Evolutionary conservation across 2,888 invertebrate genomes (phyloP), one percentile per base, ranked within the genome.

Genomic region (Phragmatobia fuliginosa): DNA sequence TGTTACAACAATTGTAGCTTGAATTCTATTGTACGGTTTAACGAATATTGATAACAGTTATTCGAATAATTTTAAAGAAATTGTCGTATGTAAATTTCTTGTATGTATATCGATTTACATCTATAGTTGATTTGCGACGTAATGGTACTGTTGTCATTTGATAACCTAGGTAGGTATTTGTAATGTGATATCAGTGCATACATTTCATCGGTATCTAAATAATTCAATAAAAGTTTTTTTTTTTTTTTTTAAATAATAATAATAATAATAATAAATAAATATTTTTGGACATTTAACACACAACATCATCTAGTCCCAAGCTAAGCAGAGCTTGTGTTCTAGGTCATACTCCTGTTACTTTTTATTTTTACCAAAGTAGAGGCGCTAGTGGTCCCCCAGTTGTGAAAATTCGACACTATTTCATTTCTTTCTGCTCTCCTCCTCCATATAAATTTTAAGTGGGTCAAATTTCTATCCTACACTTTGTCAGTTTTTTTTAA

Each of bases 1-100:
- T 52, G 52, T 52, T 52, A 52, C 52, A 52, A 45, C 45, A 62
- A 45, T 45, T 62, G 41, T 52, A 31, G 45, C 21, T 45, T 31
- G 31, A 18, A 62, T 45, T 31, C 31, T 14, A 45, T 41, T 45
- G n/a, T 21, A 32, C 45, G 45, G 7, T 41, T 21, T 31, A 62
- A 21, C 21, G 52, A 52, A 52, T 25, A 25, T 25, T 52, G 25
- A 25, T 25, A 52, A 52, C 52, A 14, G 25, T 52, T n/a, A 41
- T 18, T 41, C 6, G 16, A 41, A 41, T 41, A 18, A 41, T 41
- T 18, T 41, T 41, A 5, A 41, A 41, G 18, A 41, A 41, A 5
- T 41, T 18, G 14, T 49, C 11, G 3, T 25, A n/a, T 14, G 14
- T n/a, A 52, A n/a, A 25, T 25, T 52, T 25, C 4, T 25, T 52